Evolutionary conservation across 2,113 vertebrate genomes (phyloP), one percentile per base, ranked within the genome.

Genomic region (Antechinus flavipes): DNA sequence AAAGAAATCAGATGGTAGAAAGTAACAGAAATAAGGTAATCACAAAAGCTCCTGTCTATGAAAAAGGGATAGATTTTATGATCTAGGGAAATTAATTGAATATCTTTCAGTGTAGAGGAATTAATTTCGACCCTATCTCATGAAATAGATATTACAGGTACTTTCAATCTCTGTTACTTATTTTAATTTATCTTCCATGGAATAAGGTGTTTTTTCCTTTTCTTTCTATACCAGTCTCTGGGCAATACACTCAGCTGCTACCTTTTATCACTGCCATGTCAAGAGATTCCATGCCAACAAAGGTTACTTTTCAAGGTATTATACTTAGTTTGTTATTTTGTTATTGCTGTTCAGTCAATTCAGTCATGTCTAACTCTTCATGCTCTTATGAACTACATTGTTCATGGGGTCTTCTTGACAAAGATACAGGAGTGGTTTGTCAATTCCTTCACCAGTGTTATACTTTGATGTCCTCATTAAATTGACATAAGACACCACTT

Each of bases 1-100:
- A 30, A 68, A 1, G 54, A 98, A 97, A 96, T 94, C 92, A 90
- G 50, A 95, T 97, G 11, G 49, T 95, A 68, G 8, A 58, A 93
- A 96, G 19, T 42, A 42, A 42, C 7, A 91, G 11, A 94, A 42
- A 89, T 49, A 94, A 94, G 46, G 55, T 2, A 42, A 84, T 42
- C 68, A 84, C n/a, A 84, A 7, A 84, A 90, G 2, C 56, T 54
- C 12, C 91, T 76, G 90, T 94, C 50, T 91, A 84, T 58, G 26
- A 54, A 90, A 96, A 93, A 90, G 58, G 7, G 89, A 91, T 96
- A 92, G 0, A 93, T 91, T 10, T 49, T 93, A 96, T 55, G 25
- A 90, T 89, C 68, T 76, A 26, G 49, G 23, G 93, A 84, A 95
- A 49, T 94, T 91, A 94, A 92, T 46, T 56, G 1, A 95, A 52